Base-by-base conservation (phyloP, 2,113 vertebrate genomes). In the Gobiocypris rarus region DNA sequence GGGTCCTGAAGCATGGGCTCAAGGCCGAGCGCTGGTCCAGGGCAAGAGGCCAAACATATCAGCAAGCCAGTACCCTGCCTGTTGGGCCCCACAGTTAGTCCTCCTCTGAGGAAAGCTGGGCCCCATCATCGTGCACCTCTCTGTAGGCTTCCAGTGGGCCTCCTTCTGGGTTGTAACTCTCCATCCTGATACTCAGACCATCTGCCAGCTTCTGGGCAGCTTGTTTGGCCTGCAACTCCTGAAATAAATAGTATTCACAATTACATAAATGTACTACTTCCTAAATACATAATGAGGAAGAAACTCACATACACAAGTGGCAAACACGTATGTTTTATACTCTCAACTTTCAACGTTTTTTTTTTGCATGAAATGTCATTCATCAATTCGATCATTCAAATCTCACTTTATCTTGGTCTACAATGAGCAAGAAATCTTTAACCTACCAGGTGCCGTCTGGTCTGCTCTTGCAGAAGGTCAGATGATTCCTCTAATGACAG, bases 161-260 rank as follows among this genome's bases (percentile, higher is more conserved):
- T 6, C 93, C 92, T 80, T 98, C 96, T 82, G 96, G 96, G 92
- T 93, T 92, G 88, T 94, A 97, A 88, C 88, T 95, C 89, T 90
- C 92, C 94, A 96, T 96, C 91, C 94, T 95, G 89, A 95, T 87
- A 87, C 95, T 94, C 89, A 97, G 86, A 86, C 93, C 95, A 90
- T 97, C 94, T 17, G 95, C 94, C 90, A 99, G 94, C 89, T 96
- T 99, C 89, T 97, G 96, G 84, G 97, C 97, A 83, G 97, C 95
- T 69, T 96, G 89, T 89, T 95, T 98, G 87, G 95, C 97, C 89
- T 98, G 96, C 90, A 96, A 88, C 90, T 96, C 97, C 97, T 97
- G 91, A 90, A 90, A 91, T 88, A 69, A 87, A 86, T 28, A 86
- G 85, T 34, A 34, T 38, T 54, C 43, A 74, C 56, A 76, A 41